Evolutionary conservation across 2,888 invertebrate species (phyloP).

Genomic region (Hetaerina titia): DNA sequence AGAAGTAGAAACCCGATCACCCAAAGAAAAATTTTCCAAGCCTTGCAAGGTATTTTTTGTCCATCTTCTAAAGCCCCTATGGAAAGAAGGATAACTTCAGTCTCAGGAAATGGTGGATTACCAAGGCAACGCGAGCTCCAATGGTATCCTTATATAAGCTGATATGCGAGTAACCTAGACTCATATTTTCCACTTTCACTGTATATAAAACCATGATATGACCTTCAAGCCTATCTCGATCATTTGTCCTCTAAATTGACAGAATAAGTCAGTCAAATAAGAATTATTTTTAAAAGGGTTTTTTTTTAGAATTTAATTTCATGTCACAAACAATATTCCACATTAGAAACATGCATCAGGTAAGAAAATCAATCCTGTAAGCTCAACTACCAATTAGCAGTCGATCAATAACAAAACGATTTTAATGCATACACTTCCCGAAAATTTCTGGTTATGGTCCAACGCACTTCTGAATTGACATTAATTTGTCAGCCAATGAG

Average conservation of each 20-base stretch:
- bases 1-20: neutral
- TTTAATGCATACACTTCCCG: no score
- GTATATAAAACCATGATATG: neutral
- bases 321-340: no score
- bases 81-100: neutral
- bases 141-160: neutral
- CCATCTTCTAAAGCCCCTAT: neutral
- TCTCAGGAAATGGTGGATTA: neutral
- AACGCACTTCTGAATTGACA: no score
- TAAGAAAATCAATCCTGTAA: no score
- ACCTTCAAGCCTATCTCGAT: neutral
- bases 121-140: neutral
- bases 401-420: no score
- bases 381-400: no score
- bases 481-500: no score
- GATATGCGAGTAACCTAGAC: neutral
- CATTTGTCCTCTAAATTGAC: neutral
- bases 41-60: neutral
- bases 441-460: no score
- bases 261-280: neutral
- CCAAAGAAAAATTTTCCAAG: neutral
- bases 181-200: no score
- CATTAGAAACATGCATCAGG: no score
- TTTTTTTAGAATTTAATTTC: no score
- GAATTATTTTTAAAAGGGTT: no score